Conservation (phyloP, 2,888 invertebrate genomes). For the Tineola bisselliella region DNA sequence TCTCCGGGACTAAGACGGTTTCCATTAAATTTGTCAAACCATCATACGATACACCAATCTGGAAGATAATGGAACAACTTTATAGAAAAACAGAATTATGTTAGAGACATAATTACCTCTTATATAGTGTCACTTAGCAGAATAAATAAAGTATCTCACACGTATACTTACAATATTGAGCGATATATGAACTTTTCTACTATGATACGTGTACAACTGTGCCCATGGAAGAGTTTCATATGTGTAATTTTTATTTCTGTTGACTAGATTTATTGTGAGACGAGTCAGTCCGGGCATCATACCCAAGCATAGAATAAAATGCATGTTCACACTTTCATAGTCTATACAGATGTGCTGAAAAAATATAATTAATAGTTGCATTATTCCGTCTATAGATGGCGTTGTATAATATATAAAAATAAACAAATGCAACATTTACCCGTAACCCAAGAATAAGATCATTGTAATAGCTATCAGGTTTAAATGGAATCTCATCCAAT, state of each 20-base stretch:
- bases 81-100: no score
- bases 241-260: slow-evolving; percentile 15
- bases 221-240: slow-evolving; percentile 33
- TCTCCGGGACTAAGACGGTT: slow-evolving; percentile 36
- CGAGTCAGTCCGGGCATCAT: neutral
- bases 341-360: slow-evolving; percentile 44
- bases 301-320: slow-evolving; percentile 30
- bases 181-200: neutral
- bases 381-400: no score
- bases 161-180: neutral
- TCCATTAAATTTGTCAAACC: slow-evolving; percentile 37
- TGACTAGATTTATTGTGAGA: neutral
- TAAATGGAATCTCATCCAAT: no score
- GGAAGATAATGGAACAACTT: neutral
- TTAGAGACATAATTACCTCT: no score
- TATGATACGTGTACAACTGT: slow-evolving; percentile 11
- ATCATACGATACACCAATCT: neutral
- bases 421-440: no score
- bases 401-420: no score
- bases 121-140: no score
- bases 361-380: neutral
- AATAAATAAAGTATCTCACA: no score
- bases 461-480: no score
- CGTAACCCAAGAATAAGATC: no score
- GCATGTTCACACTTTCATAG: slow-evolving; percentile 35